These are phyloP conservation scores for Pilophorus perplexus DNA, from an alignment of 2,888 invertebrate species.

Conservation along the genomic window DNA sequence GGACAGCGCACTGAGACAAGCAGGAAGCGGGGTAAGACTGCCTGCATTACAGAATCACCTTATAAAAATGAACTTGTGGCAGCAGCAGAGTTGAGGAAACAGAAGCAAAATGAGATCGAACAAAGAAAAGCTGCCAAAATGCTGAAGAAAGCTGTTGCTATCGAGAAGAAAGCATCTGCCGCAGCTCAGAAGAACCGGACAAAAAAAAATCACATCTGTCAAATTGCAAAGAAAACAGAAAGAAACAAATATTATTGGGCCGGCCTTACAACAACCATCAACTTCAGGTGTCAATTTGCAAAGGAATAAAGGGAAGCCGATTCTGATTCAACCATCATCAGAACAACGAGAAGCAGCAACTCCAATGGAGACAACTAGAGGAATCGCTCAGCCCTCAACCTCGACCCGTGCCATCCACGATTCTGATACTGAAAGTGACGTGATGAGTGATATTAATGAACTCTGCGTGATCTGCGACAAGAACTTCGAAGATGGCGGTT, in stretches of 20 bases:
- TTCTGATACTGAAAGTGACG: neutral
- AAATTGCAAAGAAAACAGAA: neutral
- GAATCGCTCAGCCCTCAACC: neutral
- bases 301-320: too few species aligned
- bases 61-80: too few species aligned
- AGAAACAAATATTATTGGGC: too few species aligned
- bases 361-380: neutral
- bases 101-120: neutral
- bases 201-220: neutral
- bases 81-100: neutral
- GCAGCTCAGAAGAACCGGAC: neutral
- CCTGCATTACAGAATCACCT: too few species aligned
- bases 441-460: neutral
- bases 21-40: too few species aligned
- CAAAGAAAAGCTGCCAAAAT: neutral
- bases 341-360: neutral
- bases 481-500: neutral
- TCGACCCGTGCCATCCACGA: neutral
- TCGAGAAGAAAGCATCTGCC: neutral
- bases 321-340: too few species aligned
- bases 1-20: too few species aligned
- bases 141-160: neutral
- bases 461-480: neutral
- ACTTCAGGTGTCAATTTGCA: too few species aligned
- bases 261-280: too few species aligned